Conservation (phyloP, 2,113 vertebrate genomes). For the Mystacornis crossleyi region DNA sequence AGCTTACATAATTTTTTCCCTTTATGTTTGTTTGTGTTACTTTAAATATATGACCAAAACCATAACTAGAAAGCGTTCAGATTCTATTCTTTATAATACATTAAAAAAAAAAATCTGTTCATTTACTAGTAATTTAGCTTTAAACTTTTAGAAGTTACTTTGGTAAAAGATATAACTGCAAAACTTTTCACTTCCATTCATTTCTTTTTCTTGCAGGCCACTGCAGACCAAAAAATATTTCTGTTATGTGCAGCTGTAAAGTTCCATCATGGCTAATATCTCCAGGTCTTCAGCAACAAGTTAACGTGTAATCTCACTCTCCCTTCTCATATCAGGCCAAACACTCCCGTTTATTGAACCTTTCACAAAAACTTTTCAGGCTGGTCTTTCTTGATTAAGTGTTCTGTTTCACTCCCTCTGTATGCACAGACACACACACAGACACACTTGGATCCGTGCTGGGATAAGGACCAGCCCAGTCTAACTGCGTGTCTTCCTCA, state of each 20-base stretch:
- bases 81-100: not conserved
- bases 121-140: not conserved
- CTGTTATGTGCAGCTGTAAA: not conserved
- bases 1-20: not conserved
- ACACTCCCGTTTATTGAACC: not conserved
- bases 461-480: not conserved
- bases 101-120: not conserved
- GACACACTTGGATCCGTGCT: not conserved
- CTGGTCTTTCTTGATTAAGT: not conserved
- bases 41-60: not conserved
- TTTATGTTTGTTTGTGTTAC: not conserved
- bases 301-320: not conserved
- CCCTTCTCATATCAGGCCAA: not conserved
- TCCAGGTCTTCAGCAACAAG: not conserved
- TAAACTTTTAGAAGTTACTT: not conserved
- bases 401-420: not conserved
- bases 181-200: not conserved
- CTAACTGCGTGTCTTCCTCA: not conserved
- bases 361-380: not conserved
- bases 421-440: not conserved
- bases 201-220: not conserved
- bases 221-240: not conserved
- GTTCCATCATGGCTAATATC: not conserved
- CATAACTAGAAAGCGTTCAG: not conserved
- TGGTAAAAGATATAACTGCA: not conserved